Evolutionary conservation across 2,113 vertebrate species (phyloP), one percentile per base, ranked within the genome.

Genomic region (Clarias gariepinus): DNA sequence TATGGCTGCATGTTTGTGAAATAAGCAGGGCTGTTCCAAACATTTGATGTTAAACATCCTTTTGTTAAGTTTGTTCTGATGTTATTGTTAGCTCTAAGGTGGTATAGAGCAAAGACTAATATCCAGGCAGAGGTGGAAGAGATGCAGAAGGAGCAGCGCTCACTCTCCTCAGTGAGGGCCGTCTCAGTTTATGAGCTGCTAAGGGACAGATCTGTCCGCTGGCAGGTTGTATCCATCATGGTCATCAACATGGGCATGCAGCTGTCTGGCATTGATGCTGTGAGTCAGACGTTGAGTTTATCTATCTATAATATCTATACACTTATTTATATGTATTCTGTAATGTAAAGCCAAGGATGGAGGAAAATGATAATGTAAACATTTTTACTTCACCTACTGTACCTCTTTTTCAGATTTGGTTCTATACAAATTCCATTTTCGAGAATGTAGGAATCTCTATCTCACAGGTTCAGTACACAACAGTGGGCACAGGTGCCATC

Each of bases 341-440:
- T 73, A 41, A 18, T 73, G 9, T 74, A 23, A 47, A 73, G 3
- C 9, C 8, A 41, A 12, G 21, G 66, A 7, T n/a, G 66, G 16
- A 36, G n/a, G 30, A 36, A 21, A 73, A 73, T 74, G 11, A 19
- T 0, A n/a, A 81, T 61, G 12, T 41, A 33, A 63, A 30, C 3
- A 55, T 57, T n/a, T 41, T 60, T 41, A 41, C 13, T 13, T 52
- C 28, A 16, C 10, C 41, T 66, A 21, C 13, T 2, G n/a, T n/a
- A n/a, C n/a, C n/a, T 36, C 7, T 68, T 71, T 85, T 86, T 11
- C 94, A 98, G 97, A 97, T 98, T 91, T 98, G 97, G 97, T 98
- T 97, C 93, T 98, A 98, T 90, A 98, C 97, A 84, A 98, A 97
- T 89, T 80, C 92, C 57, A 97, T 98, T 90, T 98, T 98, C 4